phyloP scores from a whole-genome alignment of 92 coral and sea anemone genomes.

The Ricordea florida region DNA sequence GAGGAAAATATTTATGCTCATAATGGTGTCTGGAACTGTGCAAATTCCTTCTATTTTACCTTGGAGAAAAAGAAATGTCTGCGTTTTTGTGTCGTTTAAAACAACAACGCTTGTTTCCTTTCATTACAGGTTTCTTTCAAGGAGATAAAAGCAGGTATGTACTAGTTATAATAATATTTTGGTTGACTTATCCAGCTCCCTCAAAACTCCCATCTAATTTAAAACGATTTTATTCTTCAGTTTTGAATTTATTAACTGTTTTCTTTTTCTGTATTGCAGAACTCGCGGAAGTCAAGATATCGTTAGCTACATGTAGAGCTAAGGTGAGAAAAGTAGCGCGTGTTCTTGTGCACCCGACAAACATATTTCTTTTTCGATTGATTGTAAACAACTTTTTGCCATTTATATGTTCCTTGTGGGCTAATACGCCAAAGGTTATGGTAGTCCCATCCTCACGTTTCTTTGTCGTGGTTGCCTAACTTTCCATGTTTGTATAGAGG shows the following conservation, averaged over 20 bases:
- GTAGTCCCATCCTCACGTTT: too few relatives aligned
- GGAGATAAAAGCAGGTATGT: constrained; percentile 77
- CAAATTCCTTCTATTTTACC: too few relatives aligned
- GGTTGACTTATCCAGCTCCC: too few relatives aligned
- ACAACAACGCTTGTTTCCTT: not conserved
- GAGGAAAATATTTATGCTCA: too few relatives aligned
- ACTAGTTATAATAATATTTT: too few relatives aligned
- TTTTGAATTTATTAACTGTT: not conserved
- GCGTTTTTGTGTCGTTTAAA: too few relatives aligned
- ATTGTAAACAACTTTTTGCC: not conserved
- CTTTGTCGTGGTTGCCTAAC: too few relatives aligned
- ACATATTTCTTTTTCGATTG: not conserved
- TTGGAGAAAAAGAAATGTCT: too few relatives aligned
- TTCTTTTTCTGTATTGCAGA: constrained; percentile 33
- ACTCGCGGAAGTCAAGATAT: constrained; percentile 82
- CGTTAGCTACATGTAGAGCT: constrained; percentile 74
- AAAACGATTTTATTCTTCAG: not conserved
- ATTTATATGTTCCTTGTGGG: not conserved
- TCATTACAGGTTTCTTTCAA: constrained; percentile 74
- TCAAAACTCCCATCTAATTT: too few relatives aligned
- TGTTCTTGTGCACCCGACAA: not conserved
- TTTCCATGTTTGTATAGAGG: too few relatives aligned
- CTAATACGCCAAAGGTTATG: too few relatives aligned
- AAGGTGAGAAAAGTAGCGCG: constrained; percentile 43
- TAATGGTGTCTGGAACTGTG: too few relatives aligned